Evolutionary conservation across 2,888 invertebrate species (phyloP), one percentile per base, ranked within the genome.

Genomic region (Melinaea marsaeus): DNA sequence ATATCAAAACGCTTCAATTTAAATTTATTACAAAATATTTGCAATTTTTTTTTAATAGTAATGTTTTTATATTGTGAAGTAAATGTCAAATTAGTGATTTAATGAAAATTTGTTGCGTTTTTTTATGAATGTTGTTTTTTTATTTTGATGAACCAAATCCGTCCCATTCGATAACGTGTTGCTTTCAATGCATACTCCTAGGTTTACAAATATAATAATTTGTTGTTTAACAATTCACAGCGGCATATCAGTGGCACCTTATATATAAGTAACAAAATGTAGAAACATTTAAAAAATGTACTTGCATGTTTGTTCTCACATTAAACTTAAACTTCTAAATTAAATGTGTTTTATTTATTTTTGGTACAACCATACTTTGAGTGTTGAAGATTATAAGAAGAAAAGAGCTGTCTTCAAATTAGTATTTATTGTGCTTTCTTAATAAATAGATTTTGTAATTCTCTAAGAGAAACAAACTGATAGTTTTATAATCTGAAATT

Each of bases 221-320:
- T 77, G 76, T 79, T 81, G 79, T 79, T 80, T 84, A 87, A 84
- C 79, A 75, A 74, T 78, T 79, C 86, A 87, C 85, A 74, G 81
- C 85, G 78, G 85, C 83, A 83, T 86, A 83, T 84, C 79, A 79
- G 78, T 69, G 73, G 86, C 88, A 88, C 86, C 73, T 66, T 72
- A 76, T 75, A 57, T 42, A 57, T 67, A 67, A 61, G 67, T 76
- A 83, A 79, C 77, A 75, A 77, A 77, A 76, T 80, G 80, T 83
- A 78, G 77, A 74, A 84, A 79, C 81, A 82, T 86, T 82, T 72
- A 74, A 75, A 74, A 85, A 85, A 86, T 88, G 87, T 90, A 89
- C 78, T 85, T 86, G 88, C 88, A 88, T 89, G 86, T 84, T 87
- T 88, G 85, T 87, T 87, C 88, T 86, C 77, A 81, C 73, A 73